Evolutionary conservation across 2,113 vertebrate genomes (phyloP), one percentile per base, ranked within the genome.

Genomic region (Sialia sialis): DNA sequence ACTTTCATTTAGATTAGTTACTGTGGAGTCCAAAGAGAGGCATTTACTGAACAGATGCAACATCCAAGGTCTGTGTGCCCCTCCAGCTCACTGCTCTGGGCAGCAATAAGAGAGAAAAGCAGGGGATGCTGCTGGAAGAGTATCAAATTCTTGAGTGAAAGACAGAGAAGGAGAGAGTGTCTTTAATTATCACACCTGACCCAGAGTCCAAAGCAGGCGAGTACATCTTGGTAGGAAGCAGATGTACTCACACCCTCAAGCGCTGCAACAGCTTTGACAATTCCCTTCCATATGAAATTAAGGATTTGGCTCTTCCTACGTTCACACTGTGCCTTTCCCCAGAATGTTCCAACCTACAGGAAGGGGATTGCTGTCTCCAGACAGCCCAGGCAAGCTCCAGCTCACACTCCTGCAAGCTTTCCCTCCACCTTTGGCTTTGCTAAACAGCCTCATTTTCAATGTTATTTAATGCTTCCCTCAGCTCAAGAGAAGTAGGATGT

Each of bases 231-330:
- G 62, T 46, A 59, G 66, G 84, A 83, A 93, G 78, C 84, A 96
- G 94, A 93, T 90, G 95, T 59, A 91, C 74, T 82, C 46, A 25
- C 83, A 93, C 76, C 60, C 52, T 95, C 36, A 19, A 90, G 92
- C 3, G 0, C 84, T 72, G 56, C 60, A 44, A 20, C 80, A 87
- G 89, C 84, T 81, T 64, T 90, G 73, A 52, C 80, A 81, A 63
- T 81, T 81, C 89, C 36, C 48, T 75, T 39, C 89, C 81, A 41
- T 68, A 22, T 19, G 70, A 94, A 84, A 58, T 49, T 6, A 41
- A 85, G 58, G 75, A 68, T 82, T 92, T 92, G 89, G 70, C 87
- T 97, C 91, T 91, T 91, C 84, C 94, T 62, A 44, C 13, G 4
- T 68, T 94, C 89, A 78, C 86, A 70, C 74, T 6, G 62, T 89